Percentiles rank a stretch among this genome's conserved stretches.
Conservation (phyloP, 1,140 invertebrate species). For the Temnothorax nylanderi region DNA sequence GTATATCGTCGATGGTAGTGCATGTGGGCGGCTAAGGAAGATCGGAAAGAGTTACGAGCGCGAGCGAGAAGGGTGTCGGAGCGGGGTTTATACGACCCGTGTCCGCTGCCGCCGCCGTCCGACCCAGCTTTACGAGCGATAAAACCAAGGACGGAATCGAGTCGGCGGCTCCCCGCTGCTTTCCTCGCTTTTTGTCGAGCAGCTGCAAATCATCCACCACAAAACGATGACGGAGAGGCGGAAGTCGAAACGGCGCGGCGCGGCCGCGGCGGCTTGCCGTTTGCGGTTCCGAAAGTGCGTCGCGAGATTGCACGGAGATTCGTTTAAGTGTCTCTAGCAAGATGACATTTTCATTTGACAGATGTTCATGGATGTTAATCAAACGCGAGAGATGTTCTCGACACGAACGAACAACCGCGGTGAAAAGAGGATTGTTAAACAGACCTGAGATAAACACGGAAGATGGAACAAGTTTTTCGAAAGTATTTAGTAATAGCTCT, state of each 20-base stretch:
- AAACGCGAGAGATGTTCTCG: neutral
- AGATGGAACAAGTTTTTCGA: neutral
- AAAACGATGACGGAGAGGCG: slow-evolving; percentile 42
- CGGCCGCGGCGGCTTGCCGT: no score
- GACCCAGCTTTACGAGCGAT: slow-evolving; percentile 71
- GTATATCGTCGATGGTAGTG: slow-evolving; percentile 12
- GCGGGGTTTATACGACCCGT: slow-evolving; percentile 56
- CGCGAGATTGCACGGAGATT: neutral
- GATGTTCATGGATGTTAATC: neutral
- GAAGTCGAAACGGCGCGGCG: neutral
- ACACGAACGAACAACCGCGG: neutral
- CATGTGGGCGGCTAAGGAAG: slow-evolving; percentile 33
- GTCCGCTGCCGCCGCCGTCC: neutral
- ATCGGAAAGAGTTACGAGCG: slow-evolving; percentile 65
- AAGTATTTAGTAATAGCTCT: slow-evolving; percentile 12
- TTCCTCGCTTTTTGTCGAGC: slow-evolving; percentile 55
- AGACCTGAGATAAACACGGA: neutral
- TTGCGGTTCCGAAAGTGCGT: neutral
- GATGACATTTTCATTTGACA: neutral
- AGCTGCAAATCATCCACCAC: slow-evolving; percentile 1
- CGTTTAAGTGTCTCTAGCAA: neutral
- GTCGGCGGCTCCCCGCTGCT: slow-evolving; percentile 38
- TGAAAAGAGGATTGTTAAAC: neutral
- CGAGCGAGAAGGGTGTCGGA: slow-evolving; percentile 55
- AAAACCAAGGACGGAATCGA: slow-evolving; percentile 61